Evolutionary conservation across 2,888 invertebrate genomes (phyloP), one percentile per base, ranked within the genome.

Genomic region (Mythimna pallens): DNA sequence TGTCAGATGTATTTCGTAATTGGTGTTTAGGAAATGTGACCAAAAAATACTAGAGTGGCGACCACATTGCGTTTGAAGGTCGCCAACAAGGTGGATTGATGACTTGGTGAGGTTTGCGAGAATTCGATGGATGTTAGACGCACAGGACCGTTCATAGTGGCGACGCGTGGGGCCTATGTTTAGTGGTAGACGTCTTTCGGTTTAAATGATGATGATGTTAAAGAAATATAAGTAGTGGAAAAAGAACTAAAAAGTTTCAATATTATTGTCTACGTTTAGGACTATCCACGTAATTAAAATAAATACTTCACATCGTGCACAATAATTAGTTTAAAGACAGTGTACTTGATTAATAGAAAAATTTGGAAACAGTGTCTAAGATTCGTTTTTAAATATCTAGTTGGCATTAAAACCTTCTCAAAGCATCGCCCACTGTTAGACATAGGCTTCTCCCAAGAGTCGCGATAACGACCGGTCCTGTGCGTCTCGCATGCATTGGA

Each of bases 1-100:
- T 6, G 55, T 69, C 70, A 73, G 58, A 67, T 80, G n/a, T 43
- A n/a, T 59, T 57, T 57, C 10, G 55, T 71, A 70, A 81, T 66
- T 66, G 55, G 25, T 67, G 17, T 30, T 47, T 17, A 47, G 17
- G 47, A 47, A 47, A 47, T 47, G 47, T 14, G 47, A 17, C 5
- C 17, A 6, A 47, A 17, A 47, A 5, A 5, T 6, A 47, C 14
- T 14, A 4, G 12, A 43, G 14, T 25, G 43, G 40, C 10, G 10
- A 40, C 12, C 40, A 47, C 47, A 17, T 47, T 6, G 47, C 5
- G 47, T 47, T 47, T 47, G 17, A 47, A 47, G 47, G 47, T 17
- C 47, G 6, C 0, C 5, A 47, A 17, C 3, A 14, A 43, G 43
- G 43, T 43, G 12, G 47, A 47, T 47, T 6, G 47, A 6, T 47